phyloP scores from a whole-genome alignment of 2,888 invertebrate species.

The Eucera pruinosa region DNA sequence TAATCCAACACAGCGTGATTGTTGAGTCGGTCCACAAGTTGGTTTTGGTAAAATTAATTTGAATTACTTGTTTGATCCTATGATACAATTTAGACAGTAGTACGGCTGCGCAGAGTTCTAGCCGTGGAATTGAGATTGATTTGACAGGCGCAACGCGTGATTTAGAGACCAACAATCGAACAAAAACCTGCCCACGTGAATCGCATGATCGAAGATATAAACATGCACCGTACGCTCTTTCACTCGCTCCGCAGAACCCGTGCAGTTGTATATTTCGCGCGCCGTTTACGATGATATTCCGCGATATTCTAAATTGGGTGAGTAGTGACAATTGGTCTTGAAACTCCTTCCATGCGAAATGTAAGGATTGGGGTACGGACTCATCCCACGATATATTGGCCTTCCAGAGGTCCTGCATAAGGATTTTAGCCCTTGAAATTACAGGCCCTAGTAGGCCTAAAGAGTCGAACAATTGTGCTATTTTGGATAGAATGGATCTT shows the following conservation, averaged over 20 bases:
- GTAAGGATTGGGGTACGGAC: background rate
- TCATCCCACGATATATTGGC: background rate
- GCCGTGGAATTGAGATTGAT: background rate
- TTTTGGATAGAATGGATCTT: conserved; percentile 1
- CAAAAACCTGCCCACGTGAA: no score
- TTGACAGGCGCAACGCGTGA: background rate
- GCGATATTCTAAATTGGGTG: no score
- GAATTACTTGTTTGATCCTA: background rate
- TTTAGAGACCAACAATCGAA: no score
- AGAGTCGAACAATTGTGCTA: no score
- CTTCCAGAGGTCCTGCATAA: background rate
- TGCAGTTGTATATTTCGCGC: no score
- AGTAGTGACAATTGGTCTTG: no score
- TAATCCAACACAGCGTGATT: background rate
- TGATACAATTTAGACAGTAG: background rate
- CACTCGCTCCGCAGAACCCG: no score
- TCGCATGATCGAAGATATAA: no score
- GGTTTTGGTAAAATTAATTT: background rate
- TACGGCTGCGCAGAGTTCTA: background rate
- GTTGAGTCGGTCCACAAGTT: no score
- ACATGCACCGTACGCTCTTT: no score
- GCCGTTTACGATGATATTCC: no score
- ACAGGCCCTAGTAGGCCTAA: background rate
- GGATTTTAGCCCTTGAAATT: background rate
- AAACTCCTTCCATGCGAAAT: background rate